Base-by-base conservation (phyloP, 2,797 vertebrate genomes). In the Hydrolagus colliei region DNA sequence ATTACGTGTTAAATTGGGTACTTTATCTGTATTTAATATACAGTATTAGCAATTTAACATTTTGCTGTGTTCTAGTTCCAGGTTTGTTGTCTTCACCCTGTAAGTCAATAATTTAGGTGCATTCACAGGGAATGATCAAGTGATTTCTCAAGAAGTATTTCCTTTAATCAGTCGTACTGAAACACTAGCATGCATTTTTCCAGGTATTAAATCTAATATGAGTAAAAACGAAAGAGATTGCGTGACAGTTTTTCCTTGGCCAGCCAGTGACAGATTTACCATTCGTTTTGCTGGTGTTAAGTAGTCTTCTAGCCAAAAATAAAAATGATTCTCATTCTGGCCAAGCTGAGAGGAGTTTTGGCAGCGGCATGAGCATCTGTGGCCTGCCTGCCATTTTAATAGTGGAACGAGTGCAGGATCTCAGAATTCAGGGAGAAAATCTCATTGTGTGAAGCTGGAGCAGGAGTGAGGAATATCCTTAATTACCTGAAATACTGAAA, bases 321-420 rank as follows among this genome's bases (percentile, higher is more conserved):
- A 84, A 84, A 76, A 84, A 84, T 84, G 65, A 20, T 84, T 71
- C 16, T 20, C 20, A 32, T n/a, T 18, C 10, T 68, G 16, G 20
- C 1, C 32, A 68, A 68, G 16, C 12, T 20, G 16, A 35, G 32
- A n/a, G 65, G 18, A 82, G 32, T 27, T 9, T 84, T 71, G 65
- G 79, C 32, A 71, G 32, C 18, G 14, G n/a, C n/a, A 52, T 68
- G 65, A 35, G 32, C 18, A 1, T 71, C 14, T 18, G 68, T 52
- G 67, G n/a, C 41, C 22, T 71, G 32, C 63, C 79, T 52, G 65
- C 65, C 79, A 82, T 84, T 84, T 84, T 84, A 10, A 41, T 68
- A 84, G 9, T 16, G 32, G 9, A 68, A 52, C 41, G 20, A 35
- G 65, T 35, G 67, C 18, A 18, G 18, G 7, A 27, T 32, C 65